Conservation (phyloP, 2,113 vertebrate species). For the Lampris incognitus region DNA sequence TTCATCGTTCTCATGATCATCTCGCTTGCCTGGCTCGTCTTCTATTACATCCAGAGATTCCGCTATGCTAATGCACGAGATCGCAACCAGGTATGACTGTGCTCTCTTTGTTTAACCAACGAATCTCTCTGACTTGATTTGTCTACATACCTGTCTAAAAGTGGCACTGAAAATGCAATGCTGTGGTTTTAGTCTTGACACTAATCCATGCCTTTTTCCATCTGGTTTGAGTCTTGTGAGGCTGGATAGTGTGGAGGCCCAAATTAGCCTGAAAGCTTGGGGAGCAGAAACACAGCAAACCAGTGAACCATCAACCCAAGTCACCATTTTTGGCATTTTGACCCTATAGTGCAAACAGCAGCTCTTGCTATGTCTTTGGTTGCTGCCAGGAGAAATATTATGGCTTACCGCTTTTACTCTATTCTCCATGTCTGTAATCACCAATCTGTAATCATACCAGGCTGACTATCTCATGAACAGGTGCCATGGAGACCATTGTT, state of each 20-base stretch:
- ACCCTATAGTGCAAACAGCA: conserved; percentile 36
- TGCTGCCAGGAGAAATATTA: conserved; percentile 4
- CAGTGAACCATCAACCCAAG: conserved; percentile 56
- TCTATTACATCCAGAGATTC: conserved; percentile 99
- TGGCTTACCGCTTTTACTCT: conserved; percentile 28
- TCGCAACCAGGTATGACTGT: conserved; percentile 91
- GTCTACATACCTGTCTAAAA: background rate
- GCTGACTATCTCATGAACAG: conserved; percentile 21
- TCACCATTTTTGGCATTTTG: background rate
- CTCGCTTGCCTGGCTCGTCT: conserved; percentile 97
- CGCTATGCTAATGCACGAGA: conserved; percentile 96
- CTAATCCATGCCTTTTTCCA: conserved; percentile 19
- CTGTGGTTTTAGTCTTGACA: background rate
- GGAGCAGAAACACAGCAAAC: conserved; percentile 16
- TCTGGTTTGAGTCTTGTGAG: conserved; percentile 6
- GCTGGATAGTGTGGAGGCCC: background rate
- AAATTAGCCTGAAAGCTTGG: conserved; percentile 55
- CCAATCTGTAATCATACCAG: background rate
- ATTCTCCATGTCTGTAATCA: conserved; percentile 29
- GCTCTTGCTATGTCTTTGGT: conserved; percentile 21
- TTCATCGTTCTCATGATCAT: conserved; percentile 99
- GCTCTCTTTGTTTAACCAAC: background rate
- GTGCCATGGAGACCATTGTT: conserved; percentile 29
- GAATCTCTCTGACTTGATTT: background rate
- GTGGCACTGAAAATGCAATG: background rate